Percentiles rank a stretch among this genome's conserved stretches.
phyloP scores from a whole-genome alignment of 2,888 invertebrate species.

The Callosobruchus maculatus region DNA sequence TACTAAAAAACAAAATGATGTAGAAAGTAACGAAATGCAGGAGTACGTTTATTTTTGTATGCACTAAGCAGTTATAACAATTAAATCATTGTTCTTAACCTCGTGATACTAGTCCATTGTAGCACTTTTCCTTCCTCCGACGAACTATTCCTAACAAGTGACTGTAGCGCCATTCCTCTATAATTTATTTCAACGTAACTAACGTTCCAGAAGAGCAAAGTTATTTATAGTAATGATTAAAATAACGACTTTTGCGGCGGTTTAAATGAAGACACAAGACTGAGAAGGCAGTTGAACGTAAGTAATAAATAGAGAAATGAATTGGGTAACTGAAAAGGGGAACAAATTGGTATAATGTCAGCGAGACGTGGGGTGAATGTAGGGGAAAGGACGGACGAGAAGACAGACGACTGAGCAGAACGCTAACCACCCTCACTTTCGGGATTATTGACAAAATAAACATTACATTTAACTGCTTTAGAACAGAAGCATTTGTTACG shows the following conservation, averaged over 20 bases:
- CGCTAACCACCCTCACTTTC: constrained; percentile 23
- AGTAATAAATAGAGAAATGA: constrained; percentile 36
- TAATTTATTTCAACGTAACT: not conserved
- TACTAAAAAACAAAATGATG: no score
- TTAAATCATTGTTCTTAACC: no score
- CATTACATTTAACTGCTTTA: constrained; percentile 34
- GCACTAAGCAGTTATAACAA: no score
- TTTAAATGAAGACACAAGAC: constrained; percentile 23
- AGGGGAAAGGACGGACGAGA: constrained; percentile 15
- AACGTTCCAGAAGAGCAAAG: constrained; percentile 3
- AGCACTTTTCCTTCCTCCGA: not conserved
- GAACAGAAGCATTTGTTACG: not conserved
- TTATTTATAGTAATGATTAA: constrained; percentile 34
- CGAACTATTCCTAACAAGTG: not conserved
- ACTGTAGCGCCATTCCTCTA: not conserved
- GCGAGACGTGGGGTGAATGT: constrained; percentile 33
- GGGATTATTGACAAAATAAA: constrained; percentile 33
- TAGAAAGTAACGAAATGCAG: no score
- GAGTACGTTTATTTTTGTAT: no score
- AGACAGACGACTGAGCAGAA: constrained; percentile 20
- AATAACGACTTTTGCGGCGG: constrained; percentile 26
- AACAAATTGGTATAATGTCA: constrained; percentile 37
- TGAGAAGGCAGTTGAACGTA: constrained; percentile 21
- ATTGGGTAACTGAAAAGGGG: constrained; percentile 36
- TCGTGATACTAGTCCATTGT: no score